Percentiles rank a stretch among this genome's conserved stretches.
These are phyloP conservation scores for Lethocerus indicus DNA, from an alignment of 1,140 invertebrate genomes.

Conservation along the genomic window DNA sequence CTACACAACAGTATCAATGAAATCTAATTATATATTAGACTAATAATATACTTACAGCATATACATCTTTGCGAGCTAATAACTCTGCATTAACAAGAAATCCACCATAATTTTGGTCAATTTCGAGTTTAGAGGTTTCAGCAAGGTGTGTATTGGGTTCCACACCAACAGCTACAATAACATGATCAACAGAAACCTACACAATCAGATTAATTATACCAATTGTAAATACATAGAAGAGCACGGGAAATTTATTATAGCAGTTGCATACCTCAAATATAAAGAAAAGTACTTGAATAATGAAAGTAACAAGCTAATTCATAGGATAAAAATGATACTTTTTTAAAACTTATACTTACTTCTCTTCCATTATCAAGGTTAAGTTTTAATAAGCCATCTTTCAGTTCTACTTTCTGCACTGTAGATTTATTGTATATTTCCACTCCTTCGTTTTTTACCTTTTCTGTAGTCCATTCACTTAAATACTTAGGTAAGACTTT, in stretches of 20 bases:
- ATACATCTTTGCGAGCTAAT: conserved; percentile 70
- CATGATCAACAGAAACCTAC: conserved; percentile 35
- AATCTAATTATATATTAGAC: neutral
- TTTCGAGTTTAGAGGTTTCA: conserved; percentile 54
- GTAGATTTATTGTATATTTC: conserved; percentile 38
- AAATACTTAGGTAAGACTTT: conserved; percentile 11
- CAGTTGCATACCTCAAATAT: too few relatives aligned
- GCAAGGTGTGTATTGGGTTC: conserved; percentile 70
- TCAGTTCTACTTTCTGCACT: conserved; percentile 32
- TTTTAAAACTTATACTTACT: conserved; percentile 24
- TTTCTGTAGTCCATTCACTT: neutral
- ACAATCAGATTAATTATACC: too few relatives aligned
- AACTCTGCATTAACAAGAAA: conserved; percentile 85
- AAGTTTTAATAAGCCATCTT: conserved; percentile 35
- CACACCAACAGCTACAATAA: conserved; percentile 73
- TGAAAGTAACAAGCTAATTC: neutral
- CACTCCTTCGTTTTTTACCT: conserved; percentile 41
- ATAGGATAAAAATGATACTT: neutral
- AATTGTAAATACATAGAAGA: too few relatives aligned
- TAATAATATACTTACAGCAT: conserved; percentile 31
- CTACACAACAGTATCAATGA: neutral
- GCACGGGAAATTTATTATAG: too few relatives aligned
- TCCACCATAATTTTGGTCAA: conserved; percentile 63
- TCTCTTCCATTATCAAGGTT: conserved; percentile 38
- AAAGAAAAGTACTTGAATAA: neutral